A percentile compares a stretch with the other conserved stretches of the same genome.
Conservation (phyloP, 2,888 invertebrate genomes). For the Mythimna loreyi region DNA sequence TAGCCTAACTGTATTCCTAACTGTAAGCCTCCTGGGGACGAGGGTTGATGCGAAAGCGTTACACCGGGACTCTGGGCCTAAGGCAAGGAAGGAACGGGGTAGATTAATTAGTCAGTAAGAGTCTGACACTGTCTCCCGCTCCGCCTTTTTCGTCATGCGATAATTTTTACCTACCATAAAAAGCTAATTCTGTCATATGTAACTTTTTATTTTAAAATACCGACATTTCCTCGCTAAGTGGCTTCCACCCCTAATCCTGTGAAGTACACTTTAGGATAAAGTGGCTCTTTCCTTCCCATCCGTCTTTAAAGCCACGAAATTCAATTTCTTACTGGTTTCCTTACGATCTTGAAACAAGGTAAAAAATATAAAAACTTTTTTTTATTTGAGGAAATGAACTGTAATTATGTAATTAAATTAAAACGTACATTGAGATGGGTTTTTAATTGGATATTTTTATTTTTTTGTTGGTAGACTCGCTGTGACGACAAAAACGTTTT, state of each 20-base stretch:
- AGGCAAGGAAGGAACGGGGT: no score
- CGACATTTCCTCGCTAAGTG: slow-evolving; percentile 41
- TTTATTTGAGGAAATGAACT: neutral
- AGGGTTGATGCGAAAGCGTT: no score
- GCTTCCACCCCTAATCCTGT: slow-evolving; percentile 37
- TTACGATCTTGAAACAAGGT: neutral
- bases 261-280: slow-evolving; percentile 40
- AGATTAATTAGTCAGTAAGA: no score
- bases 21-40: no score
- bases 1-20: no score
- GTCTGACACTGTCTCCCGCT: no score
- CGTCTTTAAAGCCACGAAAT: slow-evolving; percentile 35
- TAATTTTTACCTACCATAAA: no score
- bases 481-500: no score
- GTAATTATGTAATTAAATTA: neutral
- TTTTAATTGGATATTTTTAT: no score
- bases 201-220: slow-evolving; percentile 38
- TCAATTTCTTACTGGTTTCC: slow-evolving; percentile 36
- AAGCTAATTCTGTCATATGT: slow-evolving; percentile 33
- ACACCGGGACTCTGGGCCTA: no score
- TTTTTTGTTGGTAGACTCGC: no score
- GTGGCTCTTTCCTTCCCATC: slow-evolving; percentile 34
- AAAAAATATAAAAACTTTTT: neutral
- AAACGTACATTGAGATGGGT: neutral
- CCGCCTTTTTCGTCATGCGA: no score